Percentiles rank a stretch among this genome's conserved stretches.
Evolutionary conservation across 2,888 invertebrate species (phyloP).

Genomic region (Campoplex capitator): DNA sequence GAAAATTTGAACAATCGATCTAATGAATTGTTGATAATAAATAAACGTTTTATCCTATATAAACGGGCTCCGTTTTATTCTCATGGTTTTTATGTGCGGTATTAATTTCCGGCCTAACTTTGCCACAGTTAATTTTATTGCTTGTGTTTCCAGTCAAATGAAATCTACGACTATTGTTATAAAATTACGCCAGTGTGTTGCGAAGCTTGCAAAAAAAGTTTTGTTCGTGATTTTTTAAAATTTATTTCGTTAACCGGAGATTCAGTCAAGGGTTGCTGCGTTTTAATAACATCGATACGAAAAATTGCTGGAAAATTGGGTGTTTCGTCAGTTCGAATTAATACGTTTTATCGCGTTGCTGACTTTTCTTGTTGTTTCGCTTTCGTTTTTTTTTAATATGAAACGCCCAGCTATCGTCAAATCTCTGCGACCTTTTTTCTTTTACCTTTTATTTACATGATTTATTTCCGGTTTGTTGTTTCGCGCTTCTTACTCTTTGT

Average conservation of each 20-base stretch:
- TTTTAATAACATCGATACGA: slow-evolving; percentile 43
- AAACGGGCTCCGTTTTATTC: not conserved
- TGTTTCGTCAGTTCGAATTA: slow-evolving; percentile 45
- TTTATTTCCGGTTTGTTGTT: slow-evolving; percentile 13
- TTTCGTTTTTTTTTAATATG: not conserved
- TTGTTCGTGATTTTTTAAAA: slow-evolving; percentile 23
- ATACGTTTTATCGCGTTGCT: slow-evolving; percentile 35
- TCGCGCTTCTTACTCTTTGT: not conserved
- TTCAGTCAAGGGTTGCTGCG: slow-evolving; percentile 13
- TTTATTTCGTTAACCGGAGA: slow-evolving; percentile 35
- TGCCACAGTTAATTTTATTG: slow-evolving; percentile 32
- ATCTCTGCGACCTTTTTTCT: slow-evolving; percentile 35
- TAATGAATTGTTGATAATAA: slow-evolving; percentile 5
- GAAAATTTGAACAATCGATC: not conserved
- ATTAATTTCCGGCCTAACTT: slow-evolving; percentile 45
- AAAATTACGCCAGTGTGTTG: slow-evolving; percentile 40
- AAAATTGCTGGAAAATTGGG: slow-evolving; percentile 55
- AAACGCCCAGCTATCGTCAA: slow-evolving; percentile 27
- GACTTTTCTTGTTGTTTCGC: slow-evolving; percentile 14
- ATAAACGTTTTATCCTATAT: not conserved
- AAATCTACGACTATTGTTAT: not conserved
- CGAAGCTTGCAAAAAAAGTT: slow-evolving; percentile 48
- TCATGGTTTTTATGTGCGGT: slow-evolving; percentile 20
- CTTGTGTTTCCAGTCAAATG: slow-evolving; percentile 41
- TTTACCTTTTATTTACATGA: not conserved